These are phyloP conservation scores for Microtus montanus DNA, from an alignment of 2,113 vertebrate genomes.

Conservation along the genomic window DNA sequence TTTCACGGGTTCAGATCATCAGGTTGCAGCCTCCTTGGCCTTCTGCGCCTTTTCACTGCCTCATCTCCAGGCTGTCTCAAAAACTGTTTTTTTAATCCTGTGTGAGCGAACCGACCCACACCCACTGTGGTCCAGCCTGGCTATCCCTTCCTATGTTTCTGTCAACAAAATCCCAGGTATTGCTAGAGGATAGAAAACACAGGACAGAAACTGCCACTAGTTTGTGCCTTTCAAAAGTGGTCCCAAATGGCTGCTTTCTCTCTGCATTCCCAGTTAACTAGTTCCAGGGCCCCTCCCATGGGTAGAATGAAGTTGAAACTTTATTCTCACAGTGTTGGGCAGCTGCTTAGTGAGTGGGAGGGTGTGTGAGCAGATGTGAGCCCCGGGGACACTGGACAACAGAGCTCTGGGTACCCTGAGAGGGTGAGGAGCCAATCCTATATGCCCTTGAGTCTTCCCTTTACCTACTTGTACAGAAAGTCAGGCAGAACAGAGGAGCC, in stretches of 20 bases:
- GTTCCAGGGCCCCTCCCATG: not conserved
- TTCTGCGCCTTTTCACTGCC: not conserved
- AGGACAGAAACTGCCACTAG: rapidly evolving
- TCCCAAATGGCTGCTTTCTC: not conserved
- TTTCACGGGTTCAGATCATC: not conserved
- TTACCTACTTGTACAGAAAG: rapidly evolving
- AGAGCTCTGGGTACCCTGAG: rapidly evolving
- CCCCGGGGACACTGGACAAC: rapidly evolving
- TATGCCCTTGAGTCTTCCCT: not conserved
- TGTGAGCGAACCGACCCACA: not conserved
- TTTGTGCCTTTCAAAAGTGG: not conserved
- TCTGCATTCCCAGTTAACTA: not conserved
- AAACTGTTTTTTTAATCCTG: not conserved
- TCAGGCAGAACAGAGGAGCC: not conserved
- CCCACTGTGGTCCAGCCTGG: not conserved
- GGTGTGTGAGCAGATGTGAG: not conserved
- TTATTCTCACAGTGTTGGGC: not conserved
- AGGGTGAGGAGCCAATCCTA: rapidly evolving
- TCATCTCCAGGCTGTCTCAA: not conserved
- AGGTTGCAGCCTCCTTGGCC: not conserved
- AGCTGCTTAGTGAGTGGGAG: not conserved
- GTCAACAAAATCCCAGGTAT: not conserved
- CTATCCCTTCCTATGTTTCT: not conserved
- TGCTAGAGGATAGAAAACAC: not conserved
- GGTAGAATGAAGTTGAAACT: not conserved